Base-by-base conservation (phyloP, 2,113 vertebrate genomes). In the Cyprinus carpio region DNA sequence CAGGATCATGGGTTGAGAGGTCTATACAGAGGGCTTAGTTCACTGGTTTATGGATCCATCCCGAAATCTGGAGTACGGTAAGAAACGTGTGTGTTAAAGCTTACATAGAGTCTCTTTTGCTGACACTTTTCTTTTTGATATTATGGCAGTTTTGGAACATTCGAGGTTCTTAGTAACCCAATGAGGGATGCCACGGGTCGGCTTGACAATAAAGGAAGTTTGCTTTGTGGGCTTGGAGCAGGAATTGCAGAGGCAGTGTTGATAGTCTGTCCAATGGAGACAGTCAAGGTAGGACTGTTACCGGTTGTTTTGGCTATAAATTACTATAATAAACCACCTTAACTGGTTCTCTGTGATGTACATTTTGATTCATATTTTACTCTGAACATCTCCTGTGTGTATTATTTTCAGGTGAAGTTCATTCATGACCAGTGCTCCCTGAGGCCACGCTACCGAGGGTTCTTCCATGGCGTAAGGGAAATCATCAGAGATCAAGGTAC, bases 221-320 rank as follows among this genome's bases (percentile, higher is more conserved):
- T 95, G 67, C 13, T 95, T 84, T 96, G 95, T 37, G 94, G 95
- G 34, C 87, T 96, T 12, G 94, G 93, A 31, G 95, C 95, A 0
- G 94, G 93, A 1, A 88, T 95, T n/a, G 85, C 94, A 0, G 95
- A 96, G 85, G 95, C 92, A 15, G 84, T 96, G 34, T 2, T 96
- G n/a, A 89, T 96, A 0, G 94, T 95, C 60, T 96, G 96, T 85
- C 94, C 95, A n/a, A 94, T 95, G 94, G 94, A 96, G 87, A 96
- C 95, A 0, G 90, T 95, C 1, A 95, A 96, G 93, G 95, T 95
- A 20, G 10, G 93, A 72, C 7, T 54, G 20, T 15, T 16, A 62
- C 20, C 0, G 0, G 60, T 46, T 46, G 12, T 43, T 46, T 81
- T 18, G 2, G 6, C 25, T 80, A 0, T 12, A n/a, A 4, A 34